phyloP scores from a whole-genome alignment of 2,797 vertebrate genomes.

The Myotis daubentonii region DNA sequence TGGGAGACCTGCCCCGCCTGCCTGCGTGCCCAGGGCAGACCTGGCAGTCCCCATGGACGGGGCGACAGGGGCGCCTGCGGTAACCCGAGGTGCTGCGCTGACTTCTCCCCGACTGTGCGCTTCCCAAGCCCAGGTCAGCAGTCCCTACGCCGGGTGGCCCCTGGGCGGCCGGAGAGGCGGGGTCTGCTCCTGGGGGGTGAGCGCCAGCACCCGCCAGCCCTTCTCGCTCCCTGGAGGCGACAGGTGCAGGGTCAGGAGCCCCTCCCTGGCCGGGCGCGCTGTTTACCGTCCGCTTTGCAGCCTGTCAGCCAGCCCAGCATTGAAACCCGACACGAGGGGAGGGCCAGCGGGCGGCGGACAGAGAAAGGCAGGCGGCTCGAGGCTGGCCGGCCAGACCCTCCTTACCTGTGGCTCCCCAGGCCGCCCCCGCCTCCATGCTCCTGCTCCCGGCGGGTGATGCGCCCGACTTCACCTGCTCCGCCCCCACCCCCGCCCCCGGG shows the following conservation, averaged over 20 bases:
- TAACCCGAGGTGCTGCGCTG: accelerated
- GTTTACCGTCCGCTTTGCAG: background rate
- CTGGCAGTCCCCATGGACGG: accelerated
- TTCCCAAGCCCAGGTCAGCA: background rate
- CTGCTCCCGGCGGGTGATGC: accelerated
- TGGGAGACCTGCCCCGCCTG: background rate
- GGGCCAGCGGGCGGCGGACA: background rate
- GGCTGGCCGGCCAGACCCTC: background rate
- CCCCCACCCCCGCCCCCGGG: background rate
- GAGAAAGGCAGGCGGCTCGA: too few species aligned
- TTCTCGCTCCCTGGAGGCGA: accelerated
- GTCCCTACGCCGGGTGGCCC: accelerated
- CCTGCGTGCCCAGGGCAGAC: background rate
- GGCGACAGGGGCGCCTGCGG: background rate
- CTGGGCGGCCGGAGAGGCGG: background rate
- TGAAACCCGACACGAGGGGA: conserved; percentile 44
- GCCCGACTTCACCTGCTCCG: accelerated
- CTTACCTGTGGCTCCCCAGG: conserved; percentile 51
- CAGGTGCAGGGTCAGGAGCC: background rate
- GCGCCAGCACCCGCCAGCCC: background rate
- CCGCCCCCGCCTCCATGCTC: background rate
- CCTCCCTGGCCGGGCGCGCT: accelerated
- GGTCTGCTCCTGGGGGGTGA: background rate
- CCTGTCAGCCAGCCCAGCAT: background rate
- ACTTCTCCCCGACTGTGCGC: background rate